Percentiles rank a stretch among this genome's conserved stretches.
phyloP scores from a whole-genome alignment of 92 coral and sea anemone genomes.

The Porites cylindrica region DNA sequence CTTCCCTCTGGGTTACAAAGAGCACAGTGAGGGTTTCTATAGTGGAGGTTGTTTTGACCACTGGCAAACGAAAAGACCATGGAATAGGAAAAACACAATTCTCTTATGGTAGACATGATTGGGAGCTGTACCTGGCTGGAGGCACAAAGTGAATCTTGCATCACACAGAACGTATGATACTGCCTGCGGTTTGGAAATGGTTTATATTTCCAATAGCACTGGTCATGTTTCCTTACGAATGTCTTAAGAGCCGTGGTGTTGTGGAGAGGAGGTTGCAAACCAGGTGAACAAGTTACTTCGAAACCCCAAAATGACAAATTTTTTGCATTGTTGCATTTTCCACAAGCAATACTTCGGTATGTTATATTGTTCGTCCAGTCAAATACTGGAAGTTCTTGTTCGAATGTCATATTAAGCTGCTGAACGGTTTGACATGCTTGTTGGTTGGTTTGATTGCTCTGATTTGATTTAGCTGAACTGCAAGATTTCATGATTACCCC shows the following conservation, averaged over 20 bases:
- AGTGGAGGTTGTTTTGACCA: not conserved
- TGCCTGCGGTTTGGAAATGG: not conserved
- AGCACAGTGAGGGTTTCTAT: conserved; percentile 45
- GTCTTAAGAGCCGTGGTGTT: not conserved
- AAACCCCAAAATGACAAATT: not conserved
- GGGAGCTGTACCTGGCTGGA: not conserved
- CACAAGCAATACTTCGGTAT: conserved; percentile 27
- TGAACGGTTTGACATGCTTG: conserved; percentile 9
- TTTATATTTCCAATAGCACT: conserved; percentile 19
- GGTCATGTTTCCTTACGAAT: not conserved
- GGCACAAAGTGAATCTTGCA: not conserved
- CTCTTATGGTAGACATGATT: not conserved
- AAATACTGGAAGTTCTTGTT: conserved; percentile 17
- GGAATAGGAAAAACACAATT: conserved; percentile 20
- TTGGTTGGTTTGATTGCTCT: not conserved
- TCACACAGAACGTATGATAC: not conserved
- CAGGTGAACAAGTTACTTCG: not conserved
- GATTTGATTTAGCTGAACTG: not conserved
- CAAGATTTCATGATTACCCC: conserved; percentile 38
- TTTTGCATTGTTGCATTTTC: not conserved
- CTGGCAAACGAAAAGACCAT: not conserved
- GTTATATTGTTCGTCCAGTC: not conserved
- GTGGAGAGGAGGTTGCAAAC: not conserved
- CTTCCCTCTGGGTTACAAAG: conserved; percentile 17
- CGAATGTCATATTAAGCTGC: conserved; percentile 1